Base-by-base conservation (phyloP, 1,140 invertebrate species). In the Heliconius hermathena region DNA sequence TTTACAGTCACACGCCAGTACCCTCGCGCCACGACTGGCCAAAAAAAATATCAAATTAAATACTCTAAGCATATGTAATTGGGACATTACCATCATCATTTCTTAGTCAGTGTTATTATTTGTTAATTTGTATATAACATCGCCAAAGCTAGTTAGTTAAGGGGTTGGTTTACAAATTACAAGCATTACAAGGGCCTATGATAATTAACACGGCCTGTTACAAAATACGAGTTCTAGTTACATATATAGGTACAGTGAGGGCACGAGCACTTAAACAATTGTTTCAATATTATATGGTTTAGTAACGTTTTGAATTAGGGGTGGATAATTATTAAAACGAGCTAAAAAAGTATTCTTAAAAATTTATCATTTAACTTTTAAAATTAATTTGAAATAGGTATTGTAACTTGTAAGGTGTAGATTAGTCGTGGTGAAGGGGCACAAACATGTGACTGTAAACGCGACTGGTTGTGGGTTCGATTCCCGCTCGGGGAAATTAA, bases 91-190 rank as follows among this genome's bases (percentile, higher is more conserved):
- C 81, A 85, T 81, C 80, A 80, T 80, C 80, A 80, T 82, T 89
- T 85, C 85, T 89, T 86, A 84, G 89, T 91, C 89, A 90, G 80
- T 70, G 79, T 85, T 90, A 92, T 90, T 85, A 88, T 90, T 91
- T 85, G 89, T 85, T 90, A 90, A 92, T 90, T 92, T 89, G 89
- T 85, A 84, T 80, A 60, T 81, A 86, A 87, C 85, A 81, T 74
- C 13, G 73, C 83, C 78, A 77, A 84, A 80, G 81, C 75, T 82
- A 84, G 78, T 83, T 76, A 82, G 87, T 80, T 85, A 85, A 79
- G 86, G 86, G 86, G 85, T 83, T 76, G 71, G 29, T n/a, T 72
- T 54, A 79, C 81, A 82, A 82, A 82, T 82, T 77, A 80, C 81
- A 85, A 70, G 73, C 80, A 81, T 81, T 81, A 85, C 82, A 78